Conservation (phyloP, 2,888 invertebrate species). For the Plebejus argus region DNA sequence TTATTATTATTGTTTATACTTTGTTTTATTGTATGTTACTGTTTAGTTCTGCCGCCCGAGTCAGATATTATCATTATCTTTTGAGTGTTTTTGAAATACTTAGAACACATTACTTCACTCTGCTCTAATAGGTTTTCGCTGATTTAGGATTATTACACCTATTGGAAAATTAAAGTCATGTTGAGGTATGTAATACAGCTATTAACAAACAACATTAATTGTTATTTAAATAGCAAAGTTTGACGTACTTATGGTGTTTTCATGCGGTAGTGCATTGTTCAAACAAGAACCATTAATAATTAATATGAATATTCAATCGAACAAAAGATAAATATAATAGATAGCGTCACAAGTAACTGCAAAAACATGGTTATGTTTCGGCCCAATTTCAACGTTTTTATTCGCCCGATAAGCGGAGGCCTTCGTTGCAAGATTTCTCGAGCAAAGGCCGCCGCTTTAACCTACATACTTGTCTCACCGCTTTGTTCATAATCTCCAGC, state of each 20-base stretch:
- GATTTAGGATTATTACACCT: background rate
- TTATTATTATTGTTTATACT: background rate
- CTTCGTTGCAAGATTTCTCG: constrained; percentile 29
- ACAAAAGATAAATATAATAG: constrained; percentile 19
- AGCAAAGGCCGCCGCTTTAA: constrained; percentile 24
- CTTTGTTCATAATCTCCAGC: constrained; percentile 18
- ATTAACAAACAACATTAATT: constrained; percentile 9
- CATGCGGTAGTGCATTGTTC: constrained; percentile 9
- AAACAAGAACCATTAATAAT: background rate
- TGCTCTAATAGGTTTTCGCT: background rate
- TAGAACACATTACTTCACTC: background rate
- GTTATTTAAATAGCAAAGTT: background rate
- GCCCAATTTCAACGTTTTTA: constrained; percentile 17
- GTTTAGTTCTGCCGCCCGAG: background rate
- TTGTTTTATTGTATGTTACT: background rate
- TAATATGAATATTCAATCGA: constrained; percentile 9
- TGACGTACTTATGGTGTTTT: background rate
- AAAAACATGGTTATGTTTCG: constrained; percentile 6
- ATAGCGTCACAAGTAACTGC: constrained; percentile 22
- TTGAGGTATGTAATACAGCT: background rate
- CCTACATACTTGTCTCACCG: constrained; percentile 26
- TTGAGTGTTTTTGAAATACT: background rate
- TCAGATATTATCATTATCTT: background rate
- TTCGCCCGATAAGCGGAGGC: constrained; percentile 27
- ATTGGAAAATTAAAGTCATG: background rate